These are phyloP conservation scores for roundworm (Caenorhabditis elegans) DNA, from an alignment of 1,140 invertebrate species.

Conservation along the genomic window WBcel235 BX284602.5:4863001-4863500, in stretches of 20 bases:
- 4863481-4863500: neutral
- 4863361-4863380: constrained; percentile 3
- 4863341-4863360: neutral
- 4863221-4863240: neutral
- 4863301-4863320: neutral
- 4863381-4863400: constrained; percentile 9
- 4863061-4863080: constrained; percentile 10
- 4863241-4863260: too few relatives aligned
- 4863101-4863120: neutral
- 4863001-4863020: neutral
- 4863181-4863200: constrained; percentile 5
- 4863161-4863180: neutral
- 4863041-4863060: neutral
- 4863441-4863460: neutral
- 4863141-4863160: neutral
- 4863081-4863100: neutral
- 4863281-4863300: constrained; percentile 12
- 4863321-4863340: neutral
- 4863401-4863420: constrained; percentile 19
- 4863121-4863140: neutral
- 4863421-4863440: neutral
- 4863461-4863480: neutral
- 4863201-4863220: constrained; percentile 3
- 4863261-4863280: too few relatives aligned
- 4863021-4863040: neutral